Evolutionary conservation across 2,113 vertebrate species (phyloP), one percentile per base, ranked within the genome.

Genomic region (Tetrax tetrax): DNA sequence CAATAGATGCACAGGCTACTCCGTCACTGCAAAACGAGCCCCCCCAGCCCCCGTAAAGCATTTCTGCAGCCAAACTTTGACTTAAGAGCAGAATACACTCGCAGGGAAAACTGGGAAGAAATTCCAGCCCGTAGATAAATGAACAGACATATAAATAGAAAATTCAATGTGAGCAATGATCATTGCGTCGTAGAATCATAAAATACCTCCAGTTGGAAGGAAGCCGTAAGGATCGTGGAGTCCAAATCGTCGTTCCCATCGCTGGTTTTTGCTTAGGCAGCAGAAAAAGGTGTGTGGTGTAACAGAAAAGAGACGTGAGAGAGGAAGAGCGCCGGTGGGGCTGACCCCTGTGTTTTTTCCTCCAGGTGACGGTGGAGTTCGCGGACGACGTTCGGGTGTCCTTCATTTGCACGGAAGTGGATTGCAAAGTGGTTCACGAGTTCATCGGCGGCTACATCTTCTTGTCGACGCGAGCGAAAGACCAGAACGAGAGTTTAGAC

Each of bases 401-500:
- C 7, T 99, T 99, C 98, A 98, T 99, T 89, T 99, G 99, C 48
- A 98, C 99, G 0, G 99, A 99, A 96, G 99, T 99, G 91, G 99
- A 99, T 96, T 99, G 99, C 96, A 99, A 99, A 92, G 99, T 99
- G 97, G 99, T 99, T 43, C 99, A 99, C 48, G 99, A 99, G 97
- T 99, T 99, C 97, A 99, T 99, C 13, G 99, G 99, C 0, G 99
- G 99, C 77, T 99, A 99, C 98, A 99, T 99, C 97, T 99, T 99
- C 97, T 95, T 99, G 92, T 99, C 99, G 14, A 99, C 99, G 0
- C 98, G 99, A 12, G 99, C 99, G 38, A 99, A 99, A 97, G 99
- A 99, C 97, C 99, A 99, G 98, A 99, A 99, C 28, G 99, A 99
- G 98, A 99, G 99, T 80, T 97, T 99, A 91, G 99, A 99, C 2